Evolutionary conservation across 2,888 invertebrate genomes (phyloP).

Genomic region (Mythimna impura): DNA sequence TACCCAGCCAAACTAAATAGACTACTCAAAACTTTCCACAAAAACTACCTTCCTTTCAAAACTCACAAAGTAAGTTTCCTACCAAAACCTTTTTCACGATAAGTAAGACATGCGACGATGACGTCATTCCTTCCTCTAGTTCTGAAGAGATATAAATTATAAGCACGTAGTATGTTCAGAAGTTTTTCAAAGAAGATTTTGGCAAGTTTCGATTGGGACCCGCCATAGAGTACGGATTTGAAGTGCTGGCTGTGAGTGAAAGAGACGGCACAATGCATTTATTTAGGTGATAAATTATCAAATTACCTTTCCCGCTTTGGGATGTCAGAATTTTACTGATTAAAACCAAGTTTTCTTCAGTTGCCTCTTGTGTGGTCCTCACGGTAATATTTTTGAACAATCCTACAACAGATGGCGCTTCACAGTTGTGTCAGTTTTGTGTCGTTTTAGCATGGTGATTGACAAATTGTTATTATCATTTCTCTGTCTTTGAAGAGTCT

Average conservation of each 20-base stretch:
- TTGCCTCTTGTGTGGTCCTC: no score
- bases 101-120: constrained; percentile 34
- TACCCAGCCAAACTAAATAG: constrained; percentile 18
- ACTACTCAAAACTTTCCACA: constrained; percentile 20
- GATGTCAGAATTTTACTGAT: no score
- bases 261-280: not conserved
- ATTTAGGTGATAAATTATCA: not conserved
- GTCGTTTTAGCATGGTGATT: not conserved
- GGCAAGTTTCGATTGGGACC: constrained; percentile 39
- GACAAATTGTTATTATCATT: not conserved
- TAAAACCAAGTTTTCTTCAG: no score
- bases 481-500: not conserved
- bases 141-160: constrained; percentile 52
- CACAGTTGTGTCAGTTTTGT: not conserved
- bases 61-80: constrained; percentile 21
- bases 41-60: constrained; percentile 14
- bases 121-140: constrained; percentile 32
- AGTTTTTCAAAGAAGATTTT: constrained; percentile 44
- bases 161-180: constrained; percentile 44
- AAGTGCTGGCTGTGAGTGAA: no score
- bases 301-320: no score
- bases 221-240: not conserved
- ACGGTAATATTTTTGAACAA: no score
- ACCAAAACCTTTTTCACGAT: constrained; percentile 41
- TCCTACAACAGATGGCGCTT: no score